These are phyloP conservation scores for Trimorus sp. DNA, from an alignment of 2,888 invertebrate species.

Conservation along the genomic window DNA sequence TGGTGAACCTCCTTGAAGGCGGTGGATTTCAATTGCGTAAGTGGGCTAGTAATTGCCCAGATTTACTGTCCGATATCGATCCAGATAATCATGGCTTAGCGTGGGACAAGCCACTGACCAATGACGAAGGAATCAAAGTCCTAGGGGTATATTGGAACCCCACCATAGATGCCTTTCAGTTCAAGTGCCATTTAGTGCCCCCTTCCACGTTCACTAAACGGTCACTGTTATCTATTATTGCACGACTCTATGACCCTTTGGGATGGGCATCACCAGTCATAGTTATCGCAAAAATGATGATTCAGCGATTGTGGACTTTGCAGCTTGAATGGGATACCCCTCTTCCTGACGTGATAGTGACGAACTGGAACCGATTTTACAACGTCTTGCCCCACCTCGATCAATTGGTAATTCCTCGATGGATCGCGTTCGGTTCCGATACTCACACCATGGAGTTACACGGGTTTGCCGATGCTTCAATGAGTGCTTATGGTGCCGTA, in stretches of 20 bases:
- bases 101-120: not conserved
- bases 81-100: constrained; percentile 40
- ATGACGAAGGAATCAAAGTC: constrained; percentile 4
- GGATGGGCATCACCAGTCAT: constrained; percentile 4
- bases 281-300: not conserved
- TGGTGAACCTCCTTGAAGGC: not conserved
- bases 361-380: not conserved
- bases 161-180: too few species aligned
- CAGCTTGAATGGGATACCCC: not conserved
- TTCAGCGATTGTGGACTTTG: not conserved
- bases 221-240: not conserved
- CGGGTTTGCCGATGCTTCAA: constrained; percentile 21
- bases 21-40: constrained; percentile 41
- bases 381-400: not conserved
- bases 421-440: not conserved
- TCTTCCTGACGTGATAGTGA: not conserved
- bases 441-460: not conserved
- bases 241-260: not conserved
- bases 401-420: not conserved
- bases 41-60: constrained; percentile 49
- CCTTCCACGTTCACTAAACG: too few species aligned
- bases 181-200: not conserved
- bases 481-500: not conserved
- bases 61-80: constrained; percentile 9
- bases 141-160: not conserved